phyloP scores from a whole-genome alignment of 2,888 invertebrate species.

The Hanleya hanleyi region DNA sequence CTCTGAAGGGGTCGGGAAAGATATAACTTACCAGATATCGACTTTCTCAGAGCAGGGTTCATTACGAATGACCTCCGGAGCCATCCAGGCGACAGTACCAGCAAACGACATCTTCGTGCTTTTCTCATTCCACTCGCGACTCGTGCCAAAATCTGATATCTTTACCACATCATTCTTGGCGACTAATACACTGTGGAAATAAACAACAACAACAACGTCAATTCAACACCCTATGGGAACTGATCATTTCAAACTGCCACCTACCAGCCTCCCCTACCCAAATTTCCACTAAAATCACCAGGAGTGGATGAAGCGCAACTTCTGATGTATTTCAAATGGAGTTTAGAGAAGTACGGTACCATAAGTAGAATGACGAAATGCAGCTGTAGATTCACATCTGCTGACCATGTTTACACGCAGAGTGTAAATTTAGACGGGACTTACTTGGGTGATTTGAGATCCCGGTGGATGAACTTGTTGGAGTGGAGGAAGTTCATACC shows the following conservation, averaged over 20 bases:
- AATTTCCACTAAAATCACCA: no score
- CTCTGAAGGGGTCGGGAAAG: no score
- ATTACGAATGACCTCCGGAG: slow-evolving; percentile 97
- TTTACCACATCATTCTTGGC: slow-evolving; percentile 79
- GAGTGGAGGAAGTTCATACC: slow-evolving; percentile 98
- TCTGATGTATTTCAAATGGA: no score
- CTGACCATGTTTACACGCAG: no score
- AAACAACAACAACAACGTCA: neutral
- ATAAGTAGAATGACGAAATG: no score
- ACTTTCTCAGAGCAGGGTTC: slow-evolving; percentile 98
- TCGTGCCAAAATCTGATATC: slow-evolving; percentile 98
- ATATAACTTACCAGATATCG: slow-evolving; percentile 89
- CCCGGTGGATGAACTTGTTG: slow-evolving; percentile 97
- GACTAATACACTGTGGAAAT: slow-evolving; percentile 73
- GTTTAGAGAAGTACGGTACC: no score
- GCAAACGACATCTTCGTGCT: slow-evolving; percentile 98
- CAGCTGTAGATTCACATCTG: no score
- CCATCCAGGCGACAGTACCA: slow-evolving; percentile 99
- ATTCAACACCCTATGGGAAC: no score
- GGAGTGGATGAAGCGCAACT: no score
- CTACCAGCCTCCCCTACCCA: no score
- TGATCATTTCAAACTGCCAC: no score
- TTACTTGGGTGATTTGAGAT: slow-evolving; percentile 99
- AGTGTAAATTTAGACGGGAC: slow-evolving; percentile 68
- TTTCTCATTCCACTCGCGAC: slow-evolving; percentile 91